Evolutionary conservation across 2,888 invertebrate species (phyloP).

Genomic region (Parnassius apollo): DNA sequence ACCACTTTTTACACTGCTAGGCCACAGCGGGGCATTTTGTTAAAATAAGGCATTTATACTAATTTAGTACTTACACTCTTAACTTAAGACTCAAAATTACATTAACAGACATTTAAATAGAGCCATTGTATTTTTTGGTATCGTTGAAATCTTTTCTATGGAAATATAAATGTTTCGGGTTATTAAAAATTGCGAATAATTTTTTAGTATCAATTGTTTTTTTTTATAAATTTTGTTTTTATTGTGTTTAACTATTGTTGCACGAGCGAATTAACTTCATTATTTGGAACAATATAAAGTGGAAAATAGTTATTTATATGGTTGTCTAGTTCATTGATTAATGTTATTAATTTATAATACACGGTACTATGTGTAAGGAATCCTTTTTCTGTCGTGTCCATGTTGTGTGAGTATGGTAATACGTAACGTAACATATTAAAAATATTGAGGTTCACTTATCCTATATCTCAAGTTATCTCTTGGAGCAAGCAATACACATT

Average conservation of each 20-base stretch:
- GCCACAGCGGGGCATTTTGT: conserved; percentile 43
- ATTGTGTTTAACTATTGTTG: conserved; percentile 31
- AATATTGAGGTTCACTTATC: no score
- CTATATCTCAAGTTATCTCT: no score
- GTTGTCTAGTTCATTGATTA: conserved; percentile 25
- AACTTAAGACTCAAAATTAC: conserved; percentile 3
- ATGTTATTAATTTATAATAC: not conserved
- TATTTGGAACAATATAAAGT: conserved; percentile 21
- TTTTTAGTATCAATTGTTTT: not conserved
- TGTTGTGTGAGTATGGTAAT: no score
- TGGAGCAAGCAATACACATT: no score
- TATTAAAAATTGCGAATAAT: conserved; percentile 12
- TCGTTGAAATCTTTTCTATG: not conserved
- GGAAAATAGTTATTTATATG: conserved; percentile 36
- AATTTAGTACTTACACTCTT: not conserved
- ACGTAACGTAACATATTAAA: no score
- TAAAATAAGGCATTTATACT: not conserved
- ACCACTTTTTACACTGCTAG: conserved; percentile 38
- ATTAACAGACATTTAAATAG: not conserved
- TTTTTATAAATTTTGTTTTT: not conserved
- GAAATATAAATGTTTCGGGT: not conserved
- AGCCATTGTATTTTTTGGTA: conserved; percentile 3
- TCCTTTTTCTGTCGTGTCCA: no score
- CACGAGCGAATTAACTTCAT: conserved; percentile 42
- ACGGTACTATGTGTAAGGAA: no score